phyloP scores from a whole-genome alignment of 2,888 invertebrate genomes.

The Macrophya alboannulata region DNA sequence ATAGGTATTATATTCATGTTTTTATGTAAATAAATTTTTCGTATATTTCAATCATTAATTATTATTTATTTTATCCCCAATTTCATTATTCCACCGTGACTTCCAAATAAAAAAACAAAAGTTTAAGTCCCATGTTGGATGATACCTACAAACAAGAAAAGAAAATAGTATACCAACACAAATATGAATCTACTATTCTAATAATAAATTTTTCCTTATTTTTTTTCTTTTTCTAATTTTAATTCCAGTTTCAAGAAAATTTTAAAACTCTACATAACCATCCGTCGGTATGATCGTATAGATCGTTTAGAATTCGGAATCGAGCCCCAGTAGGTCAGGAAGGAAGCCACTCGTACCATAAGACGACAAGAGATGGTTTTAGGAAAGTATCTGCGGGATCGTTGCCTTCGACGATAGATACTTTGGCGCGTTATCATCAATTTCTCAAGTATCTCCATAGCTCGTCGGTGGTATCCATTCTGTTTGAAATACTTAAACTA shows the following conservation, averaged over 20 bases:
- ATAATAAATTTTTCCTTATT: not conserved
- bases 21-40: slow-evolving; percentile 79
- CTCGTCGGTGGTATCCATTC: not conserved
- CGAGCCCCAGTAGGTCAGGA: not conserved
- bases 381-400: not conserved
- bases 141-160: not conserved
- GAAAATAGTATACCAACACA: too few relatives aligned
- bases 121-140: not conserved
- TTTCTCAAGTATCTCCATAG: not conserved
- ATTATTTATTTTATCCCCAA: not conserved
- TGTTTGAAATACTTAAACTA: not conserved
- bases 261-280: not conserved
- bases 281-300: not conserved
- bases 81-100: not conserved
- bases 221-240: not conserved
- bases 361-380: not conserved
- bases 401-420: not conserved
- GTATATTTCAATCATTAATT: slow-evolving; percentile 75
- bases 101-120: not conserved
- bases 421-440: not conserved
- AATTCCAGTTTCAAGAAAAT: not conserved
- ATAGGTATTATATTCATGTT: slow-evolving; percentile 78
- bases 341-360: not conserved
- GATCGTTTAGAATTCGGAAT: not conserved
- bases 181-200: not conserved